Evolutionary conservation across 2,888 invertebrate genomes (phyloP), one percentile per base, ranked within the genome.

Genomic region (Andrena bucephala): DNA sequence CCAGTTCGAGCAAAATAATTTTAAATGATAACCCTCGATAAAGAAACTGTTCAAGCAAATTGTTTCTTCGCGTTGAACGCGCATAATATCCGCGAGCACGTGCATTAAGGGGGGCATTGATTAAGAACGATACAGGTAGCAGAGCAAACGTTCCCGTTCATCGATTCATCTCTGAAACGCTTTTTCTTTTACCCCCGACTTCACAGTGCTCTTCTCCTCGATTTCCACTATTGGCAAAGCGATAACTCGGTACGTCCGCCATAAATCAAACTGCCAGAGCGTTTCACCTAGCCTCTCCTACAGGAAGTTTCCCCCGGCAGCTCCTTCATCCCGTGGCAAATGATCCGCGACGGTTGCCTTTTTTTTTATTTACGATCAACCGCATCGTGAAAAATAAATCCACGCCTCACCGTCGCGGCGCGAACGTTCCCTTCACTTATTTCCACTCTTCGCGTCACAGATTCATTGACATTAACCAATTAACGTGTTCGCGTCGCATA

Each of bases 231-330:
- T 93, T 92, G 93, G 93, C 92, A 92, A 92, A 93, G 92, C 93
- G 92, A 93, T 93, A 93, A 93, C 93, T 93, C 92, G 92, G 89
- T 90, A 91, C 91, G 91, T 92, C 92, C 90, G 85, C 91, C 92
- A 92, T 93, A 93, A 93, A 93, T 93, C 93, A 93, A 93, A 91
- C 91, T 89, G 90, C 89, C 91, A 89, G 89, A 89, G 89, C 87
- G 88, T 90, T 86, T 88, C 91, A 85, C 88, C 87, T 87, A 89
- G 86, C 84, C 89, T 89, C 86, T 85, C 82, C 77, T 78, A 70
- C 68, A 83, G 76, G 79, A 83, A 87, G 75, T 82, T 83, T 77
- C 83, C 80, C 73, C 74, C 75, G 73, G 79, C 80, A 82, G 80
- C 86, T 87, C 86, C 89, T 89, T 89, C 89, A 81, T 88, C 89